phyloP scores from a whole-genome alignment of 2,113 vertebrate species.

The Origma solitaria region DNA sequence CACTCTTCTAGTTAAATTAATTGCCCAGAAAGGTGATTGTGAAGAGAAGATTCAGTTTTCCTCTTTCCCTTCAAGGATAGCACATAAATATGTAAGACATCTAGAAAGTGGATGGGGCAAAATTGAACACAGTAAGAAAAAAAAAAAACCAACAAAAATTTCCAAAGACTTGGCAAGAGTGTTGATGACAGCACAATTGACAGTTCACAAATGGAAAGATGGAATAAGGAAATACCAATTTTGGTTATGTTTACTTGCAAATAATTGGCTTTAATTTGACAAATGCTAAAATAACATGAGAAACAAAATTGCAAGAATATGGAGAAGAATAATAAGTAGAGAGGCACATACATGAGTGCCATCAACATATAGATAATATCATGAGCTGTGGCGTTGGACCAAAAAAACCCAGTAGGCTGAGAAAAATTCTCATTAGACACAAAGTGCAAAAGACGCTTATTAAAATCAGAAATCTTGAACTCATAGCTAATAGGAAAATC shows the following conservation, averaged over 20 bases:
- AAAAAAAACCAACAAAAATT: not conserved
- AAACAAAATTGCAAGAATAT: not conserved
- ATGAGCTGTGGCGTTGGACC: not conserved
- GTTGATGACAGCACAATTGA: not conserved
- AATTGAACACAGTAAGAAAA: not conserved
- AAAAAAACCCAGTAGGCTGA: not conserved
- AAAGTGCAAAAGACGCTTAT: not conserved
- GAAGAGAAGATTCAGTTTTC: not conserved
- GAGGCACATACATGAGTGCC: not conserved
- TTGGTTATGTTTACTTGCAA: not conserved
- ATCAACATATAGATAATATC: not conserved
- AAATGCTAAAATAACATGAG: not conserved
- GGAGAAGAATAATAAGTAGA: not conserved
- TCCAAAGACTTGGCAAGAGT: not conserved
- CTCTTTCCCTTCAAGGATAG: not conserved
- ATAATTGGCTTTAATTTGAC: not conserved
- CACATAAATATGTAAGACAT: not conserved
- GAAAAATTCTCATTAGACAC: not conserved
- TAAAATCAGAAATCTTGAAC: not conserved
- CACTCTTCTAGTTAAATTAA: not conserved
- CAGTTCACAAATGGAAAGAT: not conserved
- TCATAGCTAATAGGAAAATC: not conserved
- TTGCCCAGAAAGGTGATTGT: not conserved
- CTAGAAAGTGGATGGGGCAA: not conserved
- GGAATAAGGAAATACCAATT: not conserved